Percentiles rank a stretch among this genome's conserved stretches.
phyloP scores from a whole-genome alignment of 30 jellyfish, hydroid and myxozoan genomes.

The Hydractinia echinata region DNA sequence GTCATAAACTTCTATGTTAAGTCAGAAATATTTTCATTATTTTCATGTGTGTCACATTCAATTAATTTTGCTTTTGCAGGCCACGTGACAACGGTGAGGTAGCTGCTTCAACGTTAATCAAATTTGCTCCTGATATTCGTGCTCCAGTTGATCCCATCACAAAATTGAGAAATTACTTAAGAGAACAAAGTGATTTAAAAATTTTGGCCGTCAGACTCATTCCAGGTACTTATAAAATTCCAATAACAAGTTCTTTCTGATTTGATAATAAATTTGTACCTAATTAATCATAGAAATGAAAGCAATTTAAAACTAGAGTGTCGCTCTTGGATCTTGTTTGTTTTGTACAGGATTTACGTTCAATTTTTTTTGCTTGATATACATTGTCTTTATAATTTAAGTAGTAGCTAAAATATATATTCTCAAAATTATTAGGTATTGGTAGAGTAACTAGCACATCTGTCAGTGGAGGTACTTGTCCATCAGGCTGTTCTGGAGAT shows the following conservation, averaged over 20 bases:
- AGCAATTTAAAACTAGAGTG: too few relatives aligned
- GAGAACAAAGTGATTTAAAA: slow-evolving; percentile 48
- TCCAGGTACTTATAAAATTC: slow-evolving; percentile 41
- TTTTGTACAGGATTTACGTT: too few relatives aligned
- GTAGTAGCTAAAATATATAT: neutral
- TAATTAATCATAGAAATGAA: too few relatives aligned
- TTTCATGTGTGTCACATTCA: neutral
- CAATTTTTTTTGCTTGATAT: too few relatives aligned
- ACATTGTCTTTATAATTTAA: too few relatives aligned
- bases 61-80: slow-evolving; percentile 21
- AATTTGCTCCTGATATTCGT: slow-evolving; percentile 89
- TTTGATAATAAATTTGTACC: neutral
- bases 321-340: too few relatives aligned
- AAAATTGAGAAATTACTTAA: slow-evolving; percentile 61
- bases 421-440: slow-evolving; percentile 36
- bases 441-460: slow-evolving; percentile 67
- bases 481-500: slow-evolving; percentile 86
- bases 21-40: neutral
- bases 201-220: slow-evolving; percentile 74
- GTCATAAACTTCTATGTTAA: neutral
- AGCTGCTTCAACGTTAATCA: slow-evolving; percentile 73
- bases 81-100: slow-evolving; percentile 91
- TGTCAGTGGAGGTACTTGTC: slow-evolving; percentile 75
- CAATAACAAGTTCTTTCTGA: neutral
- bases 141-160: slow-evolving; percentile 96